Conservation (phyloP, 2,888 invertebrate genomes). For the Drosophila niveifrons region DNA sequence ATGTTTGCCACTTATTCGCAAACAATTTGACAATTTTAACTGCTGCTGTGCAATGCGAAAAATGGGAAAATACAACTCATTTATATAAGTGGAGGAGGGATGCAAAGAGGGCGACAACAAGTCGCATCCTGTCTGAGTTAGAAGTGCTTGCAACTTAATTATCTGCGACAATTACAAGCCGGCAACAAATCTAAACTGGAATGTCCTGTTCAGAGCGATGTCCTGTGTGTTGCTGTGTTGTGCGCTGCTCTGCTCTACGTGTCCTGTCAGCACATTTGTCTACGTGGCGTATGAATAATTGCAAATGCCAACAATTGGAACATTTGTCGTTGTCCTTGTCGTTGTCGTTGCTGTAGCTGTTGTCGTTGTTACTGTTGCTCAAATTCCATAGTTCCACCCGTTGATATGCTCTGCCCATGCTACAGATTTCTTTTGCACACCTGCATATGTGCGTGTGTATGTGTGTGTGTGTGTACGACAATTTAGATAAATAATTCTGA, state of each 20-base stretch:
- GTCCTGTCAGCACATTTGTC: constrained; percentile 80
- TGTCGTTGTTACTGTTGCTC: constrained; percentile 20
- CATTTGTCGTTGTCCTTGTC: constrained; percentile 62
- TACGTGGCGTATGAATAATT: constrained; percentile 81
- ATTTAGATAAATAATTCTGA: constrained; percentile 79
- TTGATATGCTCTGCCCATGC: constrained; percentile 40
- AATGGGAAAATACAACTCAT: background rate
- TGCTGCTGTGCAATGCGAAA: background rate
- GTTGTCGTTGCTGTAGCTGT: constrained; percentile 31
- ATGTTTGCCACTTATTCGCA: too few relatives aligned
- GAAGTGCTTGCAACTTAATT: constrained; percentile 74
- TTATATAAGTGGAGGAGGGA: background rate
- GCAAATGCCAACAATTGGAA: constrained; percentile 78
- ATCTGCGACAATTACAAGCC: constrained; percentile 79
- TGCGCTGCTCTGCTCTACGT: constrained; percentile 35
- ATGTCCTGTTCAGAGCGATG: constrained; percentile 57
- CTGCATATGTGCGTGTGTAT: constrained; percentile 13
- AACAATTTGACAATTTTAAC: too few relatives aligned
- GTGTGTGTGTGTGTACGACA: constrained; percentile 38
- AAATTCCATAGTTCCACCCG: constrained; percentile 38
- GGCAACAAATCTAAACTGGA: constrained; percentile 77
- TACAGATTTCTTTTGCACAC: constrained; percentile 47
- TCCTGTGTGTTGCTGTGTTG: constrained; percentile 4
- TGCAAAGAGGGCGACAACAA: constrained; percentile 20
- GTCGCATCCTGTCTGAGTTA: constrained; percentile 40